These are phyloP conservation scores for Diuraphis noxia DNA, from an alignment of 1,140 invertebrate species.

Conservation along the genomic window DNA sequence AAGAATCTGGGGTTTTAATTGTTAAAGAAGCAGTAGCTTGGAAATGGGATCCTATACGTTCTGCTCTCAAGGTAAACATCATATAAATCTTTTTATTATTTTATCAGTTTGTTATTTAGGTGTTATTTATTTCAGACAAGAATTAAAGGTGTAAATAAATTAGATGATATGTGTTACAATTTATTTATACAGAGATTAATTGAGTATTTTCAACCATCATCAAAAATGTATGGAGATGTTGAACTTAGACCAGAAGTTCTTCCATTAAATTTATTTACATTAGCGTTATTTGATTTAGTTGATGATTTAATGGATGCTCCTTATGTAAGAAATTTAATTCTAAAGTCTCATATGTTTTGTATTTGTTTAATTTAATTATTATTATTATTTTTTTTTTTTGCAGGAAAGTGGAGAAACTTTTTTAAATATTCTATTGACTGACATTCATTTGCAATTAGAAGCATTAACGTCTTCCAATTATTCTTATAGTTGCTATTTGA, in stretches of 20 bases:
- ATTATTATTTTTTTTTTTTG: slow-evolving; percentile 36
- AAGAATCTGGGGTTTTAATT: slow-evolving; percentile 74
- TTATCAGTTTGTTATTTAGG: neutral
- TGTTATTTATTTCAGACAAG: slow-evolving; percentile 54
- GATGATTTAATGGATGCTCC: slow-evolving; percentile 70
- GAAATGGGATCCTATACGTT: slow-evolving; percentile 82
- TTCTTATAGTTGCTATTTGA: slow-evolving; percentile 81
- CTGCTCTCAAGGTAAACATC: slow-evolving; percentile 72
- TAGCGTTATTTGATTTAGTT: slow-evolving; percentile 76
- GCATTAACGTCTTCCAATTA: slow-evolving; percentile 59
- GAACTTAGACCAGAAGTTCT: slow-evolving; percentile 67
- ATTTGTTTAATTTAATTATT: neutral
- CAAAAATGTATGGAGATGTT: slow-evolving; percentile 73
- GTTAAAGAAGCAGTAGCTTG: slow-evolving; percentile 74
- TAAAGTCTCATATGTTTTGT: neutral
- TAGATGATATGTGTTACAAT: slow-evolving; percentile 76
- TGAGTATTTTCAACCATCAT: slow-evolving; percentile 84
- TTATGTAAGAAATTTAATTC: slow-evolving; percentile 54
- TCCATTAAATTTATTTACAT: slow-evolving; percentile 66
- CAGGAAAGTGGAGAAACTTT: slow-evolving; percentile 46
- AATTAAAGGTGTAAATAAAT: slow-evolving; percentile 58
- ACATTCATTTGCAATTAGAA: slow-evolving; percentile 76
- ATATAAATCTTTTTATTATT: neutral
- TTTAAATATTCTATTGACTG: slow-evolving; percentile 71
- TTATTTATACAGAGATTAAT: slow-evolving; percentile 81